Evolutionary conservation across 2,797 vertebrate species (phyloP).

Genomic region (Brachymystax lenok): DNA sequence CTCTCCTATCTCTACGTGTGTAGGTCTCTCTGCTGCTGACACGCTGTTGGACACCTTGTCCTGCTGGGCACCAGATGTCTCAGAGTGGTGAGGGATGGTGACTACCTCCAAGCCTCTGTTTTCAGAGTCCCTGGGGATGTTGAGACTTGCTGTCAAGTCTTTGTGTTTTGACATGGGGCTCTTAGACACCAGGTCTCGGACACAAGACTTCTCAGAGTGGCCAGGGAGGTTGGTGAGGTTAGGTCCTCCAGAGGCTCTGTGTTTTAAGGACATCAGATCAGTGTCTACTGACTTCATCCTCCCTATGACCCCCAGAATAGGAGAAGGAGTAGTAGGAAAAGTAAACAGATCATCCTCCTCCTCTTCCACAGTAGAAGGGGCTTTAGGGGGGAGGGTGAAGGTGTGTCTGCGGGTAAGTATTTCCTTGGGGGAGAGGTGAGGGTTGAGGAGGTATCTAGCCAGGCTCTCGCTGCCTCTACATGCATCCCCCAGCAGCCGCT

Average conservation of each 20-base stretch:
- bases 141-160: neutral
- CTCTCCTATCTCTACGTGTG: conserved; percentile 11
- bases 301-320: conserved; percentile 35
- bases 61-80: conserved; percentile 14
- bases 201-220: conserved; percentile 12
- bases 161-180: neutral
- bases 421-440: conserved; percentile 35
- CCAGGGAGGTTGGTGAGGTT: conserved; percentile 10
- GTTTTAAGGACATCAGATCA: conserved; percentile 27
- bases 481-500: conserved; percentile 52
- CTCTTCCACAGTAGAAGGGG: conserved; percentile 39
- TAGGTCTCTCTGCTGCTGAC: conserved; percentile 25
- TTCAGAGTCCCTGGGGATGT: conserved; percentile 10
- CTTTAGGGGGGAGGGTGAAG: conserved; percentile 50
- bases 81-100: conserved; percentile 21
- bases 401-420: conserved; percentile 69
- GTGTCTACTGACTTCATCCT: conserved; percentile 37
- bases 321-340: conserved; percentile 28
- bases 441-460: conserved; percentile 42
- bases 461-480: conserved; percentile 48
- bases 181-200: conserved; percentile 12
- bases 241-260: neutral
- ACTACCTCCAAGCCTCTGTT: neutral
- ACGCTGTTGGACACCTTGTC: neutral
- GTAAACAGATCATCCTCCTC: conserved; percentile 55